Conservation (phyloP, 2,888 invertebrate species). For the Mesoligia furuncula region DNA sequence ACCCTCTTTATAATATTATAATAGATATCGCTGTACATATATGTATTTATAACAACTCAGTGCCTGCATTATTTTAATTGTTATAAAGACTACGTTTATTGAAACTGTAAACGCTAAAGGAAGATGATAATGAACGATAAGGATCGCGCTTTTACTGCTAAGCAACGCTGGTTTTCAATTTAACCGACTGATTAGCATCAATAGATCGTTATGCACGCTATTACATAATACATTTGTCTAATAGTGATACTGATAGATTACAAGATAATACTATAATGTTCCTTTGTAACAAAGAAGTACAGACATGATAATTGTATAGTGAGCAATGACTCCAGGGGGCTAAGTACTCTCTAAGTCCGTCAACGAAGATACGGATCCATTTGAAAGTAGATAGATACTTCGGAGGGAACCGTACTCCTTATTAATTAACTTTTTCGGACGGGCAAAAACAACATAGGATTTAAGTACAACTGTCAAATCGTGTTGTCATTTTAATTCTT, state of each 20-base stretch:
- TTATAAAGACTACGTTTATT: conserved; percentile 22
- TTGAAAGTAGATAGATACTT: no score
- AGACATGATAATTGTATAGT: neutral
- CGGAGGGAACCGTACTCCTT: no score
- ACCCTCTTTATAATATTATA: neutral
- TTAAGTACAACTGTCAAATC: no score
- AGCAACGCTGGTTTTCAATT: conserved; percentile 54
- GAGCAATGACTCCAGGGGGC: neutral
- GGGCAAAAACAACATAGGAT: no score
- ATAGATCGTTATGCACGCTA: conserved; percentile 40
- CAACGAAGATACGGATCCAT: neutral
- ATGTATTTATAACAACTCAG: neutral
- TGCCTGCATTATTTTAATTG: neutral
- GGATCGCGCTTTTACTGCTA: conserved; percentile 47
- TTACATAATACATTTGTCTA: conserved; percentile 61
- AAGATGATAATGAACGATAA: conserved; percentile 56
- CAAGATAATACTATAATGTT: neutral
- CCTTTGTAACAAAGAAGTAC: neutral
- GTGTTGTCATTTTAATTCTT: no score
- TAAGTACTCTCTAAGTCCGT: neutral
- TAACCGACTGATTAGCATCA: conserved; percentile 50
- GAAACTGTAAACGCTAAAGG: conserved; percentile 47
- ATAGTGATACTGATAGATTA: conserved; percentile 6
- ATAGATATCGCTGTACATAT: neutral
- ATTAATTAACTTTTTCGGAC: no score